Evolutionary conservation across 2,113 vertebrate species (phyloP), one percentile per base, ranked within the genome.

Genomic region (Neodon shergylaensis): DNA sequence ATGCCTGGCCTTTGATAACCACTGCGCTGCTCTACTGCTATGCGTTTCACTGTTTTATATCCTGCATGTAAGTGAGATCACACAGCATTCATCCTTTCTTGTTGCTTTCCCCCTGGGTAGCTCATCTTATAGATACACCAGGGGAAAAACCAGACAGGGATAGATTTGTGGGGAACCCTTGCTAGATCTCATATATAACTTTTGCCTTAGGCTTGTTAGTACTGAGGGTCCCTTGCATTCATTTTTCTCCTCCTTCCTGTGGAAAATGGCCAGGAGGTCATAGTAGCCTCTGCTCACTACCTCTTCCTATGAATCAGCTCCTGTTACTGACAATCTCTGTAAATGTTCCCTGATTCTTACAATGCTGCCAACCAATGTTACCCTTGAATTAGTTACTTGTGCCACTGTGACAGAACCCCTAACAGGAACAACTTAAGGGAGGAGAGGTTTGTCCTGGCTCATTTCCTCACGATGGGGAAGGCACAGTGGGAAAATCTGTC

Each of bases 191-290:
- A 2, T 8, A 13, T 83, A 5, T 33, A 47, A n/a, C 14, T 52
- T 90, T 88, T 91, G 54, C 49, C 4, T 61, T 1, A 14, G 74
- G 49, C 33, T n/a, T 82, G 7, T 39, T 66, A 17, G 1, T 90
- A 47, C 65, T 19, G n/a, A 28, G 1, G 17, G 26, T 68, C 42
- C 24, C 74, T 31, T 88, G 42, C 14, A 28, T 77, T 93, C 72
- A 85, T 79, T 78, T 84, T 83, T 39, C 13, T 31, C 36, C n/a
- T 54, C 4, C 17, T 88, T 97, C 88, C 82, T 91, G 83, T n/a
- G 28, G 49, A 8, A 47, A 8, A 10, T 44, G n/a, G 31, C 17
- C 63, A 66, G n/a, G 33, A 24, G 11, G 9, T 49, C 24, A n/a
- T 58, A 22, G 16, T n/a, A 82, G 33, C 33, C 1, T 22, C 21